A percentile compares a stretch with the other conserved stretches of the same genome.
Evolutionary conservation across 2,888 invertebrate species (phyloP).

Genomic region (Cephalotes varians): DNA sequence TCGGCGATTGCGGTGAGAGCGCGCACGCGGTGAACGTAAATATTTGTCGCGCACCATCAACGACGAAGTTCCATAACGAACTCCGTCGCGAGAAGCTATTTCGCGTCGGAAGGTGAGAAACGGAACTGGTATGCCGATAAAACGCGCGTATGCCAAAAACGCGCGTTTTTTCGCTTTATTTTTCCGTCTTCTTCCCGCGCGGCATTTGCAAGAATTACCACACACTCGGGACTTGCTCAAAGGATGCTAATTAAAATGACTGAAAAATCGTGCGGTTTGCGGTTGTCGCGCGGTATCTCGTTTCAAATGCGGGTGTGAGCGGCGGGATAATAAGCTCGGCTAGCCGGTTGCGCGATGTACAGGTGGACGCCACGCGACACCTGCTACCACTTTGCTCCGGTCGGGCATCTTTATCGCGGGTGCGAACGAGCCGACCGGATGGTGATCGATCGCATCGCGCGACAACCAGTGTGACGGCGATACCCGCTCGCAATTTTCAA

Average conservation of each 20-base stretch:
- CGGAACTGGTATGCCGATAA: not conserved
- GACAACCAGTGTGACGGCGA: slow-evolving; percentile 47
- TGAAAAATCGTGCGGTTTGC: slow-evolving; percentile 27
- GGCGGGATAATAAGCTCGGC: slow-evolving; percentile 57
- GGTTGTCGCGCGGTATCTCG: slow-evolving; percentile 34
- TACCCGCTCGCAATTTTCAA: slow-evolving; percentile 49
- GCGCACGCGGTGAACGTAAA: slow-evolving; percentile 40
- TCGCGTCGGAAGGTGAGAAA: not conserved
- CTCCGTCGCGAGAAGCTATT: slow-evolving; percentile 30
- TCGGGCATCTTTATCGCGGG: slow-evolving; percentile 57
- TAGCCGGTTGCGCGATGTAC: slow-evolving; percentile 56
- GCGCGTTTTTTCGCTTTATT: not conserved
- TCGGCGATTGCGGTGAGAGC: slow-evolving; percentile 47
- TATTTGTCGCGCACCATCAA: slow-evolving; percentile 40
- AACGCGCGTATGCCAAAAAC: not conserved
- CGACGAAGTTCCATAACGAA: slow-evolving; percentile 43
- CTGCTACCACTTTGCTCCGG: slow-evolving; percentile 67
- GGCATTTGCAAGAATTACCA: not conserved
- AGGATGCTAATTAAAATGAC: slow-evolving; percentile 30
- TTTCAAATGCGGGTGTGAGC: slow-evolving; percentile 34
- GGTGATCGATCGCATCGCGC: slow-evolving; percentile 57
- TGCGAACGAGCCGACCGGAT: slow-evolving; percentile 39
- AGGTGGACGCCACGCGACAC: slow-evolving; percentile 71
- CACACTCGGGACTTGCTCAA: not conserved
- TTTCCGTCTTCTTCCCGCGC: not conserved